Evolutionary conservation across 2,113 vertebrate genomes (phyloP).

Genomic region (Paratilapia polleni): DNA sequence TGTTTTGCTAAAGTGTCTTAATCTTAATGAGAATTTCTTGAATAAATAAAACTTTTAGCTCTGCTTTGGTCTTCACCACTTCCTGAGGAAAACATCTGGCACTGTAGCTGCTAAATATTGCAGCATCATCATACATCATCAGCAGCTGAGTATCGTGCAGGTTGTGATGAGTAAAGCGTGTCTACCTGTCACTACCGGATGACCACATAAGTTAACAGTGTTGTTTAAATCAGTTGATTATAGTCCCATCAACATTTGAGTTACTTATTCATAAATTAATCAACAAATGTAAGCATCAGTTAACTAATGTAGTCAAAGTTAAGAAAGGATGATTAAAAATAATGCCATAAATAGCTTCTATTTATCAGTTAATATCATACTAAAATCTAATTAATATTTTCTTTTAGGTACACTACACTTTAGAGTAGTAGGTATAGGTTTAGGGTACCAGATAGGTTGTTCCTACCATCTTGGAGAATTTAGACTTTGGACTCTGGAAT

Average conservation of each 20-base stretch:
- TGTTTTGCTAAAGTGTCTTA: no score
- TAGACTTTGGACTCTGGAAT: not conserved
- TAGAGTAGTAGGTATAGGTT: no score
- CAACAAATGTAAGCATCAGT: no score
- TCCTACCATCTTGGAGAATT: not conserved
- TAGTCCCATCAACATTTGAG: not conserved
- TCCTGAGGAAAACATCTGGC: rapidly evolving
- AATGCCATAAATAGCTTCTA: no score
- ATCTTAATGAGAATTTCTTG: no score
- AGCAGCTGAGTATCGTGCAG: not conserved
- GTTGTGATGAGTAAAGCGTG: not conserved
- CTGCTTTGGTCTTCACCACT: not conserved
- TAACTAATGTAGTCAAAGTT: not conserved
- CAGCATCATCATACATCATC: not conserved
- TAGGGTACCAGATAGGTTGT: no score
- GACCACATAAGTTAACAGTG: not conserved
- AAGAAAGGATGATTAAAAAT: no score
- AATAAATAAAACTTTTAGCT: no score
- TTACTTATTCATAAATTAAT: not conserved
- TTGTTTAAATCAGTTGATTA: not conserved
- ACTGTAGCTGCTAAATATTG: not conserved
- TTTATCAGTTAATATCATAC: no score
- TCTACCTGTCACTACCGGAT: not conserved
- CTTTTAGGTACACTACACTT: no score
- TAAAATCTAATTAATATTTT: no score